Evolutionary conservation across 2,113 vertebrate genomes (phyloP), one percentile per base, ranked within the genome.

Genomic region (Andinoacara biseriatus): DNA sequence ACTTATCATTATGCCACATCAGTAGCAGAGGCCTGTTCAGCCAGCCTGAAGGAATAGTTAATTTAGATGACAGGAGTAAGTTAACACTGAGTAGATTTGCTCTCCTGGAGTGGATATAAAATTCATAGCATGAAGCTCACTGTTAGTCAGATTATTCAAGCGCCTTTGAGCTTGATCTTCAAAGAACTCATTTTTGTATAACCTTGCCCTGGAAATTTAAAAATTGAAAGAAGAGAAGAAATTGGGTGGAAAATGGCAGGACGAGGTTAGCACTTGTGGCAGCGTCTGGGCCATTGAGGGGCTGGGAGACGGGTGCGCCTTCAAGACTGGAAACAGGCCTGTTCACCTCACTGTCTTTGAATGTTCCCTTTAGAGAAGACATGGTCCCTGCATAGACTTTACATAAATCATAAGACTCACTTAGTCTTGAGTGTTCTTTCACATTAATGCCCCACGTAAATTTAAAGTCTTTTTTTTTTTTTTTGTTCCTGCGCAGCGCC

Each of bases 61-160:
- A 94, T 94, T 93, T 91, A 91, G 86, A 93, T 84, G 93, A 93
- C 94, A 93, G 92, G 82, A 88, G 88, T 77, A 87, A 92, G 92
- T 94, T 94, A 93, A 90, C 92, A 62, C 83, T 61, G 85, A 74
- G 86, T 91, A 89, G 88, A 92, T 94, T 92, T 93, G 86, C 87
- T 91, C 83, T 91, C 91, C 91, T 92, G 62, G 88, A 91, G 93
- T 92, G 92, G 88, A 94, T 91, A 93, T 93, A 92, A 93, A 94
- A 93, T 93, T 93, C 91, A 88, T 65, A 86, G 90, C 91, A 87
- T 91, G 90, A 89, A 81, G 57, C 85, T 93, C 74, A 67, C 90
- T 89, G 90, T 86, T 92, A 86, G 89, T 85, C 86, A 80, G 92
- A 91, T 93, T 92, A 94, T 93, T 94, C 83, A 74, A 89, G 86